Evolutionary conservation across 1,140 invertebrate genomes (phyloP), one percentile per base, ranked within the genome.

Genomic region (Papilio dardanus): DNA sequence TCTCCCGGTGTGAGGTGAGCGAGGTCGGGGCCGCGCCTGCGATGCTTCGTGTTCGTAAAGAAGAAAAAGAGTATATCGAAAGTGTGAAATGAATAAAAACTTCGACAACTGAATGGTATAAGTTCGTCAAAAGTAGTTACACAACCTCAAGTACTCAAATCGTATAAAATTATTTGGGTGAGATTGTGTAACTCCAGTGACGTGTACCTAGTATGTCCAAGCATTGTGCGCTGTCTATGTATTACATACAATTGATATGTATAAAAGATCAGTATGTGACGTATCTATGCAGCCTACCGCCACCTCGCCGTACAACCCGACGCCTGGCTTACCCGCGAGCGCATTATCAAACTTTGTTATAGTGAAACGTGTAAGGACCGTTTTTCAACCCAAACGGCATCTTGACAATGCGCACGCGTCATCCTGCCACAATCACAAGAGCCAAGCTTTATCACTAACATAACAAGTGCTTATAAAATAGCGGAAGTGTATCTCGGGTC

Each of bases 31-130:
- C 14, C 35, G 10, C 35, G 3, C 35, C 8, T 37, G 35, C 2
- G 31, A 33, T 3, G 7, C 31, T 3, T 33, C 7, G 5, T 54
- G 50, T 24, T 24, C 16, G 74, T 77, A 76, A 78, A 77, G 77
- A 78, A 78, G 81, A 79, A 79, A 83, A 79, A 82, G 74, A 85
- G 74, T 85, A 75, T 69, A 75, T 84, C 78, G 65, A 79, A 87
- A 86, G 84, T 88, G 86, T 88, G 83, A 84, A 75, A 85, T 86
- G 82, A 85, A 83, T 83, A 58, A 81, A 79, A 87, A 87, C 83
- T 85, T 83, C 77, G 75, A 84, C 76, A 82, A 88, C 81, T 82
- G 80, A 85, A 80, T 81, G 74, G 76, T 76, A 65, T 24, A 77
- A 67, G 58, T 71, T 28, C 54, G 54, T 58, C 54, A 28, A 58